Evolutionary conservation across 2,888 invertebrate genomes (phyloP).

Genomic region (Acleris laterana): DNA sequence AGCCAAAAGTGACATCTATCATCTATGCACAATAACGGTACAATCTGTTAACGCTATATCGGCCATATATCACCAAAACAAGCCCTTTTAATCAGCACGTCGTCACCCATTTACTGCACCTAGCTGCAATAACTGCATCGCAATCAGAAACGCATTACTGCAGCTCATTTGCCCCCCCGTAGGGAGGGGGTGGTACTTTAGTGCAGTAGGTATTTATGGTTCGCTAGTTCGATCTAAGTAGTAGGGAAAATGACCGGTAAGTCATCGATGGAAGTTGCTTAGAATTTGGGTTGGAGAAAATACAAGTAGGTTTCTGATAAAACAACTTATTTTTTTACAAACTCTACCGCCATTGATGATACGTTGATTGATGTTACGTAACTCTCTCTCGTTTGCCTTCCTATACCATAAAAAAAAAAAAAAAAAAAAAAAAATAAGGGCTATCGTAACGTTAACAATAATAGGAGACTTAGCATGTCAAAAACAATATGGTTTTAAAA

Average conservation of each 20-base stretch:
- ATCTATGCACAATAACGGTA: not conserved
- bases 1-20: too few relatives aligned
- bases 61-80: not conserved
- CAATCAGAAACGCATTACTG: constrained; percentile 51
- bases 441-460: too few relatives aligned
- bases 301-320: not conserved
- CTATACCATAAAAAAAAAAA: too few relatives aligned
- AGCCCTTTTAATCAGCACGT: constrained; percentile 25
- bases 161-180: constrained; percentile 37
- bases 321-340: too few relatives aligned
- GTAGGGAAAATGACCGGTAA: too few relatives aligned
- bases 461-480: too few relatives aligned
- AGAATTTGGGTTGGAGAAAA: not conserved
- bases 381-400: too few relatives aligned
- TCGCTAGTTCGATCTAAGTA: not conserved
- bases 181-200: constrained; percentile 7
- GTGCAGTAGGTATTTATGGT: not conserved
- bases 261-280: too few relatives aligned
- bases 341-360: too few relatives aligned
- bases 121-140: constrained; percentile 31
- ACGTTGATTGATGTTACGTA: too few relatives aligned
- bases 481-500: too few relatives aligned
- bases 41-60: not conserved
- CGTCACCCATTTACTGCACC: constrained; percentile 32
- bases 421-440: too few relatives aligned